These are phyloP conservation scores for Phrynocephalus forsythii DNA, from an alignment of 2,797 vertebrate genomes.

Conservation along the genomic window DNA sequence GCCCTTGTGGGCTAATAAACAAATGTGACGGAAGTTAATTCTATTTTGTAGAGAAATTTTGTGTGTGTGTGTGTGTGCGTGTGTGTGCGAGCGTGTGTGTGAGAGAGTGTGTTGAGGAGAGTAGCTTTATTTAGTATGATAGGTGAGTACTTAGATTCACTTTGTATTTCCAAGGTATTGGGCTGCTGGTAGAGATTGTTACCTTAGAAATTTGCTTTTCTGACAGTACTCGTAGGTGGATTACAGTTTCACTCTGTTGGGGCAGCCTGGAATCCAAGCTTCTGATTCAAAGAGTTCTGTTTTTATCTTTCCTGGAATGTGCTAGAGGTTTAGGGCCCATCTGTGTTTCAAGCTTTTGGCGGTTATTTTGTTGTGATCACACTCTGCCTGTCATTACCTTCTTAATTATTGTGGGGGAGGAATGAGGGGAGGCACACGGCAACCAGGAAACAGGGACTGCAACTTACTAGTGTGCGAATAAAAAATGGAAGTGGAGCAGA, in stretches of 20 bases:
- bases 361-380: slow-evolving; percentile 23
- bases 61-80: background rate
- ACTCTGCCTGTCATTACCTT: slow-evolving; percentile 19
- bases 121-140: background rate
- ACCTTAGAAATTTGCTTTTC: background rate
- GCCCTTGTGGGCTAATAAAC: background rate
- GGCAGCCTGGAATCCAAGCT: background rate
- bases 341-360: slow-evolving; percentile 28
- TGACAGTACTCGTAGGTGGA: background rate
- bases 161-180: background rate
- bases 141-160: background rate
- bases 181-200: background rate
- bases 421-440: background rate
- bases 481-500: background rate
- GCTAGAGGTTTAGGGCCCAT: slow-evolving; percentile 13
- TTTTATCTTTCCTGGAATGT: background rate
- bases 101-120: too few relatives aligned
- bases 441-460: background rate
- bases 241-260: background rate
- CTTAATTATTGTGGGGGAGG: slow-evolving; percentile 18
- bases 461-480: slow-evolving; percentile 20
- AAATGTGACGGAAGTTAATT: background rate
- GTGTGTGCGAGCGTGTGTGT: background rate
- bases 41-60: background rate
- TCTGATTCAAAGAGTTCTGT: slow-evolving; percentile 1